Base-by-base conservation (phyloP, 1,140 invertebrate genomes). In the Cepaea nemoralis region DNA sequence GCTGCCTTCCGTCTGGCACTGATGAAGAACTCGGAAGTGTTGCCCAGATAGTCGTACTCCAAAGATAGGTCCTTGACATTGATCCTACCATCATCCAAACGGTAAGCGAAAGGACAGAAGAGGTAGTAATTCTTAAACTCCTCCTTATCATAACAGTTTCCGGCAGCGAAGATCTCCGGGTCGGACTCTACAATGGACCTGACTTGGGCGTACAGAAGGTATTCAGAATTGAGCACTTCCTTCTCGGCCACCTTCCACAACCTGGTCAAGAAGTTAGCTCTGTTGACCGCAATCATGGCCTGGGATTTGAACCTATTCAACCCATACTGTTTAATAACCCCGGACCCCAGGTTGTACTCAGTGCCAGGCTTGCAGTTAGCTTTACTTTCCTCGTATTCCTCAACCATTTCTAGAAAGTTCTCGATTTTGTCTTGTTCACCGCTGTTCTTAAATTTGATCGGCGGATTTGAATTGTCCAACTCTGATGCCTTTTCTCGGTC, bases 11-110 rank as follows among this genome's bases (percentile, higher is more conserved):
- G 96, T 79, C 96, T 93, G 0, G 97, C 96, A 50, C 96, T 95
- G 91, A 95, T 97, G 92, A 98, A 98, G 95, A 96, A 98, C 91
- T 98, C 97, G 33, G 96, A 97, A 78, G 95, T 96, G 89, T 98
- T 97, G 89, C 94, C 96, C 83, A 97, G 92, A 91, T 98, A 98
- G 91, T 97, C 96, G 92, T 99, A 98, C 91, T 98, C 96, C 59
- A 97, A 94, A 0, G 97, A 96, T 78, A 98, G 92, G 91, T 98
- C 96, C 90, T 99, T 98, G 0, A 96, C 97, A 42, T 98, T 94
- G 81, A 98, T 95, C 40, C 78, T 94, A 0, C 96, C 96, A 88
- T 97, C 94, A n/a, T 96, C 96, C 63, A 97, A 91, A 6, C 97
- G 93, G 89, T 98, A 96, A 1, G 96, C 96, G 87, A 96, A 98